Evolutionary conservation across 1,140 invertebrate species (phyloP), one percentile per base, ranked within the genome.

Genomic region (Planococcus citri): DNA sequence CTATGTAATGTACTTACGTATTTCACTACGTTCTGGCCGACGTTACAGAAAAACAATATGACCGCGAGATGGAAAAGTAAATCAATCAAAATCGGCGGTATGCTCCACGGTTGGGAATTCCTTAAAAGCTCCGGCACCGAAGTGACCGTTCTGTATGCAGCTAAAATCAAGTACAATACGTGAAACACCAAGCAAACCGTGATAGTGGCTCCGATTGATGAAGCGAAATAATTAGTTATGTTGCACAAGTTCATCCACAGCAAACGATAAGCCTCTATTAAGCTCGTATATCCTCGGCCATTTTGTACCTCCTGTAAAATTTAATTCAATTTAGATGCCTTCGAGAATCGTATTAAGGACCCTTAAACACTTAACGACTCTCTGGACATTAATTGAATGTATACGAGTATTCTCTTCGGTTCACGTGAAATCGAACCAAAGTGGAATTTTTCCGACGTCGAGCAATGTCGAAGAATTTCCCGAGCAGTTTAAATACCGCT

Each of bases 1-100:
- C n/a, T n/a, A n/a, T n/a, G n/a, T n/a, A n/a, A n/a, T n/a, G n/a
- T 64, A 64, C 22, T 64, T 64, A 64, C 60, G 22, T 64, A 64
- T 25, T 64, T 64, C 14, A 20, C 22, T 1, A 64, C 60, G 20
- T 25, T 64, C 9, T 64, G 60, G 4, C 60, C 60, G 60, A 64
- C 25, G 25, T 64, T 64, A 20, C 60, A 64, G 20, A 25, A 64
- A 24, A 64, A 64, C 9, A 64, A 64, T 27, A 64, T 25, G 3
- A 64, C 3, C 10, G 10, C 20, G 3, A 64, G 9, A 25, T 25
- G 22, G 24, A 24, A 64, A 3, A 64, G 8, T 14, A 64, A 25
- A 27, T 64, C 60, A 17, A 64, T 12, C 8, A 64, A 4, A 9
- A 64, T 64, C 1, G 25, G 21, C 2, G 17, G 10, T 14, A 25